Conservation (phyloP, 2,113 vertebrate species). For the Machaerirhynchus nigripectus region DNA sequence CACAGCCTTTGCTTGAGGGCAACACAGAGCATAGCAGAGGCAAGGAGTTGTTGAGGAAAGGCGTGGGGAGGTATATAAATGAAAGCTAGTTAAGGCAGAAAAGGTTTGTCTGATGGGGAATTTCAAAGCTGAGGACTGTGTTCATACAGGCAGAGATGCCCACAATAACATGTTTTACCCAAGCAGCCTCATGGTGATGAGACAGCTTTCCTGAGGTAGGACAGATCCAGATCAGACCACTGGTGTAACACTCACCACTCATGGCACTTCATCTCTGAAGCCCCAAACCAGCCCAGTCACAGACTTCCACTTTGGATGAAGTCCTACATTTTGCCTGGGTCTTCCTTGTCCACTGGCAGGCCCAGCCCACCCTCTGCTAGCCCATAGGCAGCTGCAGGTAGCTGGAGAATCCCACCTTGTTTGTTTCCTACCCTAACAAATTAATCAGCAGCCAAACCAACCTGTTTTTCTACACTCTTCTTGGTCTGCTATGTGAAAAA, state of each 20-base stretch:
- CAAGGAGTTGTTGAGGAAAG: neutral
- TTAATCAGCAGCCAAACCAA: neutral
- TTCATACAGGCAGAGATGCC: neutral
- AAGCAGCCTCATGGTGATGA: neutral
- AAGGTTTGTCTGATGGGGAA: neutral
- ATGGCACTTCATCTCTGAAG: neutral
- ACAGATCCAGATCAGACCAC: neutral
- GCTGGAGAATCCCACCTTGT: neutral
- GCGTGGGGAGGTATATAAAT: accelerated
- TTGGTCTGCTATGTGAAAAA: neutral
- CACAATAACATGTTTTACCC: neutral
- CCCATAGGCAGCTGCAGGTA: neutral
- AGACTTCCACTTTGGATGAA: neutral
- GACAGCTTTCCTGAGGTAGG: neutral
- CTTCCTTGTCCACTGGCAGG: neutral
- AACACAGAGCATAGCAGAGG: neutral
- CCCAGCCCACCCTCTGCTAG: neutral
- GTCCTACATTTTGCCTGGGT: neutral
- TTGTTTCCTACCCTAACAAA: neutral
- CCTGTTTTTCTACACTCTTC: neutral
- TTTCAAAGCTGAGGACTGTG: neutral
- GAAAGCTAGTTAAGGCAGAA: neutral
- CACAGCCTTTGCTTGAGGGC: neutral
- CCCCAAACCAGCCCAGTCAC: neutral
- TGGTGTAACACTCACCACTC: neutral